These are phyloP conservation scores for Schrankia costaestrigalis DNA, from an alignment of 2,888 invertebrate genomes.

Conservation along the genomic window DNA sequence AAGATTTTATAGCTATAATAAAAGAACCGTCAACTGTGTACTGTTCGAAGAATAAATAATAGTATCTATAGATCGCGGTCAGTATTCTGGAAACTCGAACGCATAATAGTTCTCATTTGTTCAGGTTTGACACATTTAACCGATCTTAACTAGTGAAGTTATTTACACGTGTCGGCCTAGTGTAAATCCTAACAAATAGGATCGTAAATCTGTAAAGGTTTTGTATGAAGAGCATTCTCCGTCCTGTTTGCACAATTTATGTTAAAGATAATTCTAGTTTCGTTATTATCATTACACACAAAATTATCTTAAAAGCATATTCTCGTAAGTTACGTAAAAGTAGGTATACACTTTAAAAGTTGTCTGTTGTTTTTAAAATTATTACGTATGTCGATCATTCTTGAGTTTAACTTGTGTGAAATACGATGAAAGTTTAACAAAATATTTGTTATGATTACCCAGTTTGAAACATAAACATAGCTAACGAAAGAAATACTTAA, in stretches of 20 bases:
- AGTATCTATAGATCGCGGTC: conserved; percentile 59
- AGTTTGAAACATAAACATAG: conserved; percentile 24
- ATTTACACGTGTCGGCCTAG: conserved; percentile 42
- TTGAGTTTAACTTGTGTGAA: conserved; percentile 8
- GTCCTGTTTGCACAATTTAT: conserved; percentile 18
- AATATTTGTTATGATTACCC: conserved; percentile 26
- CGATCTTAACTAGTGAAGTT: conserved; percentile 44
- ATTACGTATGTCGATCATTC: conserved; percentile 14
- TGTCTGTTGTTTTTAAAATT: conserved; percentile 27
- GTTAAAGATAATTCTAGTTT: conserved; percentile 19
- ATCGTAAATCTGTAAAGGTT: conserved; percentile 39
- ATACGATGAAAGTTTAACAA: conserved; percentile 16
- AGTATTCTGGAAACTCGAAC: conserved; percentile 58
- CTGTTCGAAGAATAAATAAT: conserved; percentile 66
- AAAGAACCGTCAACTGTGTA: conserved; percentile 74
- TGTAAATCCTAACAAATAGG: conserved; percentile 49
- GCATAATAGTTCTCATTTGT: conserved; percentile 54
- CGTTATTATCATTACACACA: conserved; percentile 13
- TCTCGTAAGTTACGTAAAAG: conserved; percentile 30
- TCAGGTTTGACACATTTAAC: conserved; percentile 58
- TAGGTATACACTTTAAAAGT: conserved; percentile 38
- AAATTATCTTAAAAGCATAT: conserved; percentile 31
- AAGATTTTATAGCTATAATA: conserved; percentile 74
- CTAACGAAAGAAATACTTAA: conserved; percentile 18
- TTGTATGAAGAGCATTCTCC: conserved; percentile 22